phyloP scores from a whole-genome alignment of 2,888 invertebrate genomes.

The Eueremaeus valkanovi region DNA sequence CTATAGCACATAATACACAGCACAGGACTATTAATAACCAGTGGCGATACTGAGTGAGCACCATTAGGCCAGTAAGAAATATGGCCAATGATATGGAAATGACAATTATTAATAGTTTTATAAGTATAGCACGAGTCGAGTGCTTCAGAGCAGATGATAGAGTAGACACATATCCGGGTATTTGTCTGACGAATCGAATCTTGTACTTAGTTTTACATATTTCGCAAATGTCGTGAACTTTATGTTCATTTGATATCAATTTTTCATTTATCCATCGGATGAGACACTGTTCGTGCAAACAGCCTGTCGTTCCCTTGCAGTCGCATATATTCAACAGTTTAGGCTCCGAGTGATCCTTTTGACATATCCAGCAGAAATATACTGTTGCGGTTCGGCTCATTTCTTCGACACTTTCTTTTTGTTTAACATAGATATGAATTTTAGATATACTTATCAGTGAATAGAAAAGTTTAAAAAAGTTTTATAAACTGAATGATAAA shows the following conservation, averaged over 20 bases:
- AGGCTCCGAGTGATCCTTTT: neutral
- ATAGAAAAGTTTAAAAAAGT: too few species aligned
- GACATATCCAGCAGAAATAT: neutral
- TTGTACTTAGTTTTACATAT: neutral
- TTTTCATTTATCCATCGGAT: neutral
- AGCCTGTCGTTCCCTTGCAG: neutral
- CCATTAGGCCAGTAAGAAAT: neutral
- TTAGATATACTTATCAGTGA: too few species aligned
- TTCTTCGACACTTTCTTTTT: too few species aligned
- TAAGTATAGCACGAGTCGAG: neutral
- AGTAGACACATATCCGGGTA: neutral
- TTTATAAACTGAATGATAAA: too few species aligned
- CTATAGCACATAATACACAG: neutral
- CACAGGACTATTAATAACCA: neutral
- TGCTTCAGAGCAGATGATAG: too few species aligned
- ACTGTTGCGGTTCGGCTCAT: neutral
- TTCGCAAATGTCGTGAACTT: neutral
- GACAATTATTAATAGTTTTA: neutral
- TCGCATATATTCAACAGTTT: neutral
- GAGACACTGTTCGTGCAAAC: neutral
- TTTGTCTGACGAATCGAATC: neutral
- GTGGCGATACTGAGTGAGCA: neutral
- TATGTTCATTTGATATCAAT: too few species aligned
- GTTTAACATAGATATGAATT: too few species aligned
- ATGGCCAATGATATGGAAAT: neutral